Evolutionary conservation across 2,888 invertebrate species (phyloP).

Genomic region (Drosophila nigricruria): DNA sequence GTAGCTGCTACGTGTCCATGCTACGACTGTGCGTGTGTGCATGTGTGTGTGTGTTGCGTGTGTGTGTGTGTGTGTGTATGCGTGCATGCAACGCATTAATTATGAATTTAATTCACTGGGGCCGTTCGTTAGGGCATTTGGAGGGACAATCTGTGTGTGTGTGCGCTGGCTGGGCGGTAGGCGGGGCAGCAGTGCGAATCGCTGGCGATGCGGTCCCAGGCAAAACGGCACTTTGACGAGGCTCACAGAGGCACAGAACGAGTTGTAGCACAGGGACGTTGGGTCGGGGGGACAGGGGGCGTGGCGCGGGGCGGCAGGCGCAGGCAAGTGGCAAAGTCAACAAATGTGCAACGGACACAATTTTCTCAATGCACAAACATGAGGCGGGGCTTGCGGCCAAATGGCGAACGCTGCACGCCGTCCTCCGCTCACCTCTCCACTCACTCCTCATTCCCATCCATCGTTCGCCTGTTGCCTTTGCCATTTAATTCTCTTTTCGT

Average conservation of each 20-base stretch:
- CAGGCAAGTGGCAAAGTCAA: constrained; percentile 80
- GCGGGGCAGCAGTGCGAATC: constrained; percentile 6
- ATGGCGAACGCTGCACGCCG: constrained; percentile 45
- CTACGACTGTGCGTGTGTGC: constrained; percentile 25
- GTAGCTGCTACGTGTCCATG: constrained; percentile 72
- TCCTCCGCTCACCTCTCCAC: not conserved
- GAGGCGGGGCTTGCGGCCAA: constrained; percentile 68
- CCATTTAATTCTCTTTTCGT: constrained; percentile 45
- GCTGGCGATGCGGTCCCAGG: constrained; percentile 44
- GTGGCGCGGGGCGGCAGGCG: constrained; percentile 19
- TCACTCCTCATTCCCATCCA: not conserved
- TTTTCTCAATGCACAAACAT: constrained; percentile 81
- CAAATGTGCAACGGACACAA: constrained; percentile 79
- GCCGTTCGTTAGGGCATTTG: constrained; percentile 60
- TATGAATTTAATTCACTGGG: constrained; percentile 81
- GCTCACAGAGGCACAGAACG: constrained; percentile 10
- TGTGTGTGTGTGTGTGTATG: constrained; percentile 53
- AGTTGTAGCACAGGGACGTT: no score
- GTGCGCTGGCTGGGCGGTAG: no score
- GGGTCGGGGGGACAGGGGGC: not conserved
- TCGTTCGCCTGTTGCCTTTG: constrained; percentile 52
- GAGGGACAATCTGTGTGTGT: constrained; percentile 29
- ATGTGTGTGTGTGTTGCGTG: constrained; percentile 41
- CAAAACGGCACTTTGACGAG: constrained; percentile 63
- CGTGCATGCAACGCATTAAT: constrained; percentile 83